Evolutionary conservation across 2,888 invertebrate genomes (phyloP), one percentile per base, ranked within the genome.

Genomic region (Tricholauxania praeusta): DNA sequence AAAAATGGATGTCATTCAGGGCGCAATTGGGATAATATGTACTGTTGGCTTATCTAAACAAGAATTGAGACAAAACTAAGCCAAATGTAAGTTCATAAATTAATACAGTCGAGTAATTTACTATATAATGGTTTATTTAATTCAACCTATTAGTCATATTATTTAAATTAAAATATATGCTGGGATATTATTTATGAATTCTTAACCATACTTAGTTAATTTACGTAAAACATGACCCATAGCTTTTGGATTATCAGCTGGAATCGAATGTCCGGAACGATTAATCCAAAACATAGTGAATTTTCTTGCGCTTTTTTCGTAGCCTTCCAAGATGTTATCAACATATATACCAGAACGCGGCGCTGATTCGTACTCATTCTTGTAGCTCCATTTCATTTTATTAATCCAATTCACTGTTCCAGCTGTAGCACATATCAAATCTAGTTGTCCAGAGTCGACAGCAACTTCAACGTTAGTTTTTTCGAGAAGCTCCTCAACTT

Each of bases 341-440:
- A 91, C 91, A 83, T 89, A 89, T 22, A 95, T 89, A 0, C 91
- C 90, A 0, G 78, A 75, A 65, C 93, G 89, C 0, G 84, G 77
- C 0, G 92, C 87, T 0, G 84, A 84, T 57, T 87, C 85, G 89
- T 93, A 96, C 0, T 85, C 84, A 0, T 88, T 83, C 51, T 91
- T 89, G 28, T 90, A 90, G 8, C 86, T 83, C 93, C 93, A 95
- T 14, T 90, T 87, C 75, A 96, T 88, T 12, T 89, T 89, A 72
- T 93, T 90, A 1, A 95, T 91, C 95, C 96, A 96, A 49, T 90
- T 87, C 48, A 93, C 89, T 72, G 88, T 89, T 91, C 95, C 96
- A 77, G 93, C 91, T 17, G 95, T 94, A 80, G 93, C 92, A 75
- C 94, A 94, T 80, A 96, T 95, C 19, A 96, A 89, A 86, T 96